Evolutionary conservation across 2,888 invertebrate genomes (phyloP).

Genomic region (Rotaria socialis): DNA sequence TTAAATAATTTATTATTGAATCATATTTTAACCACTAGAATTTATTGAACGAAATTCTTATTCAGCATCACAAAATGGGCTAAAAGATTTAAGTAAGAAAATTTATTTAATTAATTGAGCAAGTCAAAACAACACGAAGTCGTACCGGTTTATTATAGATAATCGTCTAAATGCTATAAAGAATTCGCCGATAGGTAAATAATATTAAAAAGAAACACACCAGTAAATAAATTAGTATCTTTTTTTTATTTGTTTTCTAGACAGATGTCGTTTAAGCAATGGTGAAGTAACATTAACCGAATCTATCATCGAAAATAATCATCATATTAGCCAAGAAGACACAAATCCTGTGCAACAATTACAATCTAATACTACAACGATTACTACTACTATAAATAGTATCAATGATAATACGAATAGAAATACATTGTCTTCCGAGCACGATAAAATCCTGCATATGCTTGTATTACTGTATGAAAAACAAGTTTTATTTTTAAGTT

Average conservation of each 20-base stretch:
- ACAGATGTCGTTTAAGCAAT: neutral
- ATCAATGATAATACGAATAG: neutral
- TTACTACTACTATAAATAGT: no score
- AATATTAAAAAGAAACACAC: neutral
- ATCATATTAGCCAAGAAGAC: neutral
- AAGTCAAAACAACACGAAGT: neutral
- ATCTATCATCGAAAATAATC: neutral
- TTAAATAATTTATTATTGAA: no score
- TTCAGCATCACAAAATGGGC: neutral
- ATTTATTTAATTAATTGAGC: neutral
- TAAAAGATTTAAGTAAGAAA: conserved; percentile 26
- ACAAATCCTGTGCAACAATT: neutral
- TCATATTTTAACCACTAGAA: no score
- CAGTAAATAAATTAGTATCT: neutral
- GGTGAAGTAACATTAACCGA: neutral
- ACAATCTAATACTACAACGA: neutral
- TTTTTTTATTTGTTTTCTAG: neutral
- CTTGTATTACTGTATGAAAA: neutral
- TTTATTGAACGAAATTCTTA: conserved; percentile 4
- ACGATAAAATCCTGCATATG: neutral
- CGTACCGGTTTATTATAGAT: neutral
- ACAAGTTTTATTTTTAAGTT: neutral
- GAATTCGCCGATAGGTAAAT: neutral
- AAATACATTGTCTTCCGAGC: neutral
- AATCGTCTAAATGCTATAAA: neutral